A percentile compares a stretch with the other conserved stretches of the same genome.
phyloP scores from a whole-genome alignment of 1,140 invertebrate species.

The Phthorimaea operculella region DNA sequence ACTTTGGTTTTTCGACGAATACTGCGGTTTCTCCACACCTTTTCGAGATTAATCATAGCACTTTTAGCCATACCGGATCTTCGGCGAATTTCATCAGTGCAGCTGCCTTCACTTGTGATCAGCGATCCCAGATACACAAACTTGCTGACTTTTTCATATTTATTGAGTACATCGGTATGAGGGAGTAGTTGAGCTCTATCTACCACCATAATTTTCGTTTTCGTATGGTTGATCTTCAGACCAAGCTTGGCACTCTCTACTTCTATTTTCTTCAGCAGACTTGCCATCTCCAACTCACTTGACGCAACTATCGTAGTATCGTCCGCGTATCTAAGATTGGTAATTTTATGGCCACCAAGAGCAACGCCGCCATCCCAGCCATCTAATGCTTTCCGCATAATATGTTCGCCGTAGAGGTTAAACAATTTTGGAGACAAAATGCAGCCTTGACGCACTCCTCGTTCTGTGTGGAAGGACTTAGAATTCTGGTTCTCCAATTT shows the following conservation, averaged over 20 bases:
- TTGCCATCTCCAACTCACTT: not conserved
- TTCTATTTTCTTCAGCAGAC: conserved; percentile 5
- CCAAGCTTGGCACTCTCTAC: not conserved
- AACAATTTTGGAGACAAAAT: too few relatives aligned
- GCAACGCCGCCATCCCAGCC: conserved; percentile 6
- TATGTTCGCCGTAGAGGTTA: too few relatives aligned
- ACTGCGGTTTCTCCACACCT: conserved; percentile 15
- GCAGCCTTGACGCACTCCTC: not conserved
- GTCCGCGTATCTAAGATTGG: conserved; percentile 10
- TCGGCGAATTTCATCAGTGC: conserved; percentile 5
- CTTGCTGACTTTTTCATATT: not conserved
- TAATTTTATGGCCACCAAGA: conserved; percentile 4
- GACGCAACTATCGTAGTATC: conserved; percentile 10
- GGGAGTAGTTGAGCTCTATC: not conserved
- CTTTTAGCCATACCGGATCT: conserved; percentile 14
- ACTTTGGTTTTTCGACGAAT: conserved; percentile 11
- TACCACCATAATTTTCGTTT: conserved; percentile 15
- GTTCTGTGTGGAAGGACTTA: not conserved
- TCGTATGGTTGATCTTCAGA: conserved; percentile 10
- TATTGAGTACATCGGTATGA: not conserved
- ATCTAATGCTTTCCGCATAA: not conserved
- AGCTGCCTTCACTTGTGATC: not conserved
- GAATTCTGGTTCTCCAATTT: not conserved
- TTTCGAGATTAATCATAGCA: conserved; percentile 12
- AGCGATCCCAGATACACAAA: not conserved